phyloP scores from a whole-genome alignment of 2,797 vertebrate genomes.

The Centroberyx gerrardi region DNA sequence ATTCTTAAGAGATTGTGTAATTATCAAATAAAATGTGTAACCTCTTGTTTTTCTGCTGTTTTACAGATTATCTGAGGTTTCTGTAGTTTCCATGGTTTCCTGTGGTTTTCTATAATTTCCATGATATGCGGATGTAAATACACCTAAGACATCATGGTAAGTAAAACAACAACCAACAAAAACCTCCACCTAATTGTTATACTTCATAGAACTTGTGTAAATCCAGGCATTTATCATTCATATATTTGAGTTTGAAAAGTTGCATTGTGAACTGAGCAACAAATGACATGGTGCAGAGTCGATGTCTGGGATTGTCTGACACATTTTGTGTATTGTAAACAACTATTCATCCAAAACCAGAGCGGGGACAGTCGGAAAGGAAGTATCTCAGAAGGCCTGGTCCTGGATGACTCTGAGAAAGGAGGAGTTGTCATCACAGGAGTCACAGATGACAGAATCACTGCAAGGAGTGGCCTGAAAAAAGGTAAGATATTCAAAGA shows the following conservation, averaged over 20 bases:
- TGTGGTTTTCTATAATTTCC: slow-evolving; percentile 40
- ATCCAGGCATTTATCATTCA: not conserved
- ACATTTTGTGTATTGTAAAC: not conserved
- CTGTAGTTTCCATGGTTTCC: slow-evolving; percentile 11
- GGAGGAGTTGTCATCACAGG: slow-evolving; percentile 64
- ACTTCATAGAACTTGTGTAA: not conserved
- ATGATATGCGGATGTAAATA: slow-evolving; percentile 76
- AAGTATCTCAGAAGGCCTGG: slow-evolving; percentile 64
- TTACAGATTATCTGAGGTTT: slow-evolving; percentile 40
- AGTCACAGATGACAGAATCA: slow-evolving; percentile 56
- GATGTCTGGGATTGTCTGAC: not conserved
- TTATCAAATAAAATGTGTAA: no score
- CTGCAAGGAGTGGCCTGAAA: slow-evolving; percentile 62
- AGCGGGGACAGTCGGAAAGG: slow-evolving; percentile 49
- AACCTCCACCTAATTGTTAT: not conserved
- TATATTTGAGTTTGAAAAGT: not conserved
- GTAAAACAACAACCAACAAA: slow-evolving; percentile 24
- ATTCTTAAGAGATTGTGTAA: no score
- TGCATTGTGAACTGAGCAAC: not conserved
- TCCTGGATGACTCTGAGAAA: slow-evolving; percentile 63
- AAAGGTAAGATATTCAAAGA: slow-evolving; percentile 59
- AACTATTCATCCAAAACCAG: slow-evolving; percentile 47
- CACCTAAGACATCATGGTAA: slow-evolving; percentile 76
- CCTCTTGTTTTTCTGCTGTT: slow-evolving; percentile 14
- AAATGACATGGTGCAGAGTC: not conserved